Percentiles rank a stretch among this genome's conserved stretches.
These are phyloP conservation scores for Alviniconcha strummeri DNA, from an alignment of 2,888 invertebrate species.

Conservation along the genomic window DNA sequence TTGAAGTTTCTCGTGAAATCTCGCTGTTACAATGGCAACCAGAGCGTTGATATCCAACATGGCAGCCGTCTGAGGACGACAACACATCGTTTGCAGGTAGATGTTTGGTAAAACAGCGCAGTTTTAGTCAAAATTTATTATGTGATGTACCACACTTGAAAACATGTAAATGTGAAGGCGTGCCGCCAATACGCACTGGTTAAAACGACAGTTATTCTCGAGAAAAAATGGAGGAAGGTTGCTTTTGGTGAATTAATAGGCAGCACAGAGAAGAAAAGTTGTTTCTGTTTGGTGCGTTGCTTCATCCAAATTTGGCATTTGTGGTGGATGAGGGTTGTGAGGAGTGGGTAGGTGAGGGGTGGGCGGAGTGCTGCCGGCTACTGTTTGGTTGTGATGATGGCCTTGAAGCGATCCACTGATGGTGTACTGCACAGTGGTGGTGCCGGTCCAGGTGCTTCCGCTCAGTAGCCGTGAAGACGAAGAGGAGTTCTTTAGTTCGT, in stretches of 20 bases:
- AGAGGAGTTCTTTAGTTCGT: too few species aligned
- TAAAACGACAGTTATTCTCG: not conserved
- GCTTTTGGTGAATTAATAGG: not conserved
- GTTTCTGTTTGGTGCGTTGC: too few species aligned
- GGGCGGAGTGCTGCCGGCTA: too few species aligned
- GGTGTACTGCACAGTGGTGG: too few species aligned
- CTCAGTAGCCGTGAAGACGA: too few species aligned
- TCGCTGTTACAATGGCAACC: constrained; percentile 30
- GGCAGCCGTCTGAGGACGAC: constrained; percentile 19
- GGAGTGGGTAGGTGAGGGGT: too few species aligned
- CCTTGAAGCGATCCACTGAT: too few species aligned
- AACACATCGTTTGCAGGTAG: not conserved
- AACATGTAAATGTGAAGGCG: not conserved
- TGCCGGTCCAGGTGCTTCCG: too few species aligned
- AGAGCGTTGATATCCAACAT: constrained; percentile 21
- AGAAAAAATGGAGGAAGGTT: not conserved
- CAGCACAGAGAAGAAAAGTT: too few species aligned
- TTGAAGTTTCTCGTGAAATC: constrained; percentile 18
- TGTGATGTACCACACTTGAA: not conserved
- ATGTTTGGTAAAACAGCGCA: not conserved
- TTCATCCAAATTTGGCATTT: too few species aligned
- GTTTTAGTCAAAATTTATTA: not conserved
- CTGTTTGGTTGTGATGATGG: too few species aligned
- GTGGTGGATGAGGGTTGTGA: too few species aligned
- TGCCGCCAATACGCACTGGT: not conserved